Percentiles rank a stretch among this genome's conserved stretches.
phyloP scores from a whole-genome alignment of 1,140 invertebrate species.

The Pseudomyrmex flavicornis region DNA sequence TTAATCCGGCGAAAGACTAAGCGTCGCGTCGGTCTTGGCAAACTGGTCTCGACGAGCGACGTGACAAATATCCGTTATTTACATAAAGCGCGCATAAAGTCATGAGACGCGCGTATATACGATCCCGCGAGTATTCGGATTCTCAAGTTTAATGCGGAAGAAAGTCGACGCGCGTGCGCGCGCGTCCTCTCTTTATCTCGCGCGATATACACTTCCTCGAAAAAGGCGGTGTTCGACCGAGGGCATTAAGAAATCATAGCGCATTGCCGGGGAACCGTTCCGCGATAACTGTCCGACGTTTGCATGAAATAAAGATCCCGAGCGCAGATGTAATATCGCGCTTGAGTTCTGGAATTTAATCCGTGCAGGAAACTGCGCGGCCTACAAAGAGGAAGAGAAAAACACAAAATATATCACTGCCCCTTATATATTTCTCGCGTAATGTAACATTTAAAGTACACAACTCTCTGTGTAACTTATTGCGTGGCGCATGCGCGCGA shows the following conservation, averaged over 20 bases:
- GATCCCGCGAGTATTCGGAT: conserved; percentile 32
- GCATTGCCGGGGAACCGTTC: conserved; percentile 9
- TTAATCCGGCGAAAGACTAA: conserved; percentile 43
- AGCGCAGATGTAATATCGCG: conserved; percentile 19
- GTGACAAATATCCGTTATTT: conserved; percentile 55
- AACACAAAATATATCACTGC: conserved; percentile 28
- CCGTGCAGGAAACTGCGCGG: conserved; percentile 9
- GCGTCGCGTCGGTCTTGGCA: conserved; percentile 17
- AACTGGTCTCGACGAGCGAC: conserved; percentile 37
- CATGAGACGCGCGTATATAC: conserved; percentile 18
- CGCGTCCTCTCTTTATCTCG: background rate
- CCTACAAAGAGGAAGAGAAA: background rate
- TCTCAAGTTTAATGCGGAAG: conserved; percentile 41
- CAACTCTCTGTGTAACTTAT: conserved; percentile 16
- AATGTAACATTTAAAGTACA: conserved; percentile 56
- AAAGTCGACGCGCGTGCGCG: background rate
- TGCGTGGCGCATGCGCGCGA: background rate
- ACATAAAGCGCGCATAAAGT: conserved; percentile 57
- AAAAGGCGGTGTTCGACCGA: conserved; percentile 8
- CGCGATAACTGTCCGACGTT: conserved; percentile 25
- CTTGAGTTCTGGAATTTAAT: conserved; percentile 53
- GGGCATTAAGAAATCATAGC: conserved; percentile 34
- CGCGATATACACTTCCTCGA: background rate
- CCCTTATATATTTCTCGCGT: background rate
- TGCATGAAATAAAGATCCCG: conserved; percentile 37